These are phyloP conservation scores for Lagenorhynchus albirostris DNA, from an alignment of 2,113 vertebrate species.

Conservation along the genomic window DNA sequence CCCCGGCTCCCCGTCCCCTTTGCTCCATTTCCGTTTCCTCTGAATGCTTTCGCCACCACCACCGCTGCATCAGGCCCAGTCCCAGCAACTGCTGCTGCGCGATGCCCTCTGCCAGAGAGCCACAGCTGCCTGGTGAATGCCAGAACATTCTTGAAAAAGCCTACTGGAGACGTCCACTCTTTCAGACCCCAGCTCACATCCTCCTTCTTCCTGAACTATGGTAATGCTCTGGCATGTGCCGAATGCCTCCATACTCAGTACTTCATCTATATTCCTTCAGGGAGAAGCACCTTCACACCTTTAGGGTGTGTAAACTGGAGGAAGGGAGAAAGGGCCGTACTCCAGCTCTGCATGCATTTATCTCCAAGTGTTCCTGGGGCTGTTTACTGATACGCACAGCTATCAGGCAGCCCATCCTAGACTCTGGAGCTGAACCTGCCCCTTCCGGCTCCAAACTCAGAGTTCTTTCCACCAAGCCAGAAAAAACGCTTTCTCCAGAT, in stretches of 20 bases:
- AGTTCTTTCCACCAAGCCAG: background rate
- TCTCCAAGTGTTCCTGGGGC: background rate
- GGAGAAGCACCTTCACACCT: background rate
- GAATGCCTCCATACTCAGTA: background rate
- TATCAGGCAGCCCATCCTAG: background rate
- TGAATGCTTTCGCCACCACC: background rate
- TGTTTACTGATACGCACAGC: background rate
- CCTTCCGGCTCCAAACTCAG: background rate
- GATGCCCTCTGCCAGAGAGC: background rate
- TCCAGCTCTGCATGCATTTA: fast-evolving
- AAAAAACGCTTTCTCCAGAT: background rate
- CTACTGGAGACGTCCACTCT: background rate
- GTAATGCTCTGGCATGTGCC: background rate
- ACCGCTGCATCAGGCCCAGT: background rate
- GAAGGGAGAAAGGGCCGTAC: background rate
- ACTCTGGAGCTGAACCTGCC: background rate
- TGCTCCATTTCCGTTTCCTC: conserved; percentile 19
- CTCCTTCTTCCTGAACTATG: background rate
- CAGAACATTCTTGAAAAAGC: background rate
- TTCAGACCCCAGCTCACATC: background rate
- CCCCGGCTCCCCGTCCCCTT: background rate
- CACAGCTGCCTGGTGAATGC: background rate
- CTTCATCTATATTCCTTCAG: background rate
- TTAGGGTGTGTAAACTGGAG: background rate
- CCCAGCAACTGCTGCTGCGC: background rate